Conservation (phyloP, 92 coral and sea anemone genomes). For the Phymanthus crucifer region DNA sequence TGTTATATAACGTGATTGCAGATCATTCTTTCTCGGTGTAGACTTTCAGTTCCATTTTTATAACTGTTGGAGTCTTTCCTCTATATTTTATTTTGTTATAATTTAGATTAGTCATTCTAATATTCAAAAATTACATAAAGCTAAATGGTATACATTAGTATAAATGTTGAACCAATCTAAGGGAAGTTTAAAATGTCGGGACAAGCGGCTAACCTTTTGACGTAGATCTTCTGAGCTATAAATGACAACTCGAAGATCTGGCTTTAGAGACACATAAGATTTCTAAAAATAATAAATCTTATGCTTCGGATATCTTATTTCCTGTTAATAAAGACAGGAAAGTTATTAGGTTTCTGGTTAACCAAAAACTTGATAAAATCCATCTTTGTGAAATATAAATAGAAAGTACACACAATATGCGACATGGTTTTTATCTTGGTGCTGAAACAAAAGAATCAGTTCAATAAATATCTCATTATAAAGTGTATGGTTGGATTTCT, state of each 20-base stretch:
- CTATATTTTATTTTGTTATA: neutral
- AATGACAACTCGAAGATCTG: neutral
- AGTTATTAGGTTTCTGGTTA: too few relatives aligned
- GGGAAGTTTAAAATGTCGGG: neutral
- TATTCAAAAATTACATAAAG: neutral
- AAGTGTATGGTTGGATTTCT: too few relatives aligned
- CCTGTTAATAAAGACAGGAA: too few relatives aligned
- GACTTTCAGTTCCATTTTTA: neutral
- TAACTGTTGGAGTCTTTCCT: neutral
- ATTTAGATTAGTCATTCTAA: neutral
- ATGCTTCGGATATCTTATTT: too few relatives aligned
- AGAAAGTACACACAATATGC: too few relatives aligned
- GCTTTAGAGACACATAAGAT: neutral
- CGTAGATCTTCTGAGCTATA: neutral
- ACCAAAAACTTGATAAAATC: too few relatives aligned
- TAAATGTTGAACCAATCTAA: neutral
- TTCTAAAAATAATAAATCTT: too few relatives aligned
- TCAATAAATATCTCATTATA: too few relatives aligned
- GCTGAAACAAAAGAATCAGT: too few relatives aligned
- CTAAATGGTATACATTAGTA: neutral
- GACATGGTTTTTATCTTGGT: too few relatives aligned
- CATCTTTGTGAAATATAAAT: too few relatives aligned
- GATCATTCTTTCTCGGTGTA: neutral
- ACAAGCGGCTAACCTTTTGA: neutral
- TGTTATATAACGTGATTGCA: neutral